These are phyloP conservation scores for Esperia sulphurella DNA, from an alignment of 2,888 invertebrate species.

Conservation along the genomic window DNA sequence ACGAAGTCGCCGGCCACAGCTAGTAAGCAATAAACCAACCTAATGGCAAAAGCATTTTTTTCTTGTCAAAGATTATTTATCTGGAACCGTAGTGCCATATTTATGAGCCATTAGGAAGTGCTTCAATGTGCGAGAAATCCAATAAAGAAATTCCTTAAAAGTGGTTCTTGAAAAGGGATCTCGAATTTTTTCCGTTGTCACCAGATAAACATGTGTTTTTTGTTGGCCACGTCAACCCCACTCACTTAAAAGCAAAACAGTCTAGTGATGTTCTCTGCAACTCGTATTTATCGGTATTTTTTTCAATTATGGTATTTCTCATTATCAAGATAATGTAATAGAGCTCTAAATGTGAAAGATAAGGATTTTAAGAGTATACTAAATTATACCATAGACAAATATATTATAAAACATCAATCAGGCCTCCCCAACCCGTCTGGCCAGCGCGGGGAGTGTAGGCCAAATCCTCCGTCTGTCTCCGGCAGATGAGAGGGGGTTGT, in stretches of 20 bases:
- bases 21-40: neutral
- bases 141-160: constrained; percentile 60
- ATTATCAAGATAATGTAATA: too few relatives aligned
- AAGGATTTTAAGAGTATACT: too few relatives aligned
- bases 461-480: too few relatives aligned
- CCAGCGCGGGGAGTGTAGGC: too few relatives aligned
- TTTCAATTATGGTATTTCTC: neutral
- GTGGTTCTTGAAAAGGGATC: constrained; percentile 46
- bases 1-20: too few relatives aligned
- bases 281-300: neutral
- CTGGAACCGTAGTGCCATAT: constrained; percentile 41
- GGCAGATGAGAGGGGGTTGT: too few relatives aligned
- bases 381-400: too few relatives aligned
- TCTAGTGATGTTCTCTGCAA: constrained; percentile 32
- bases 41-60: constrained; percentile 27
- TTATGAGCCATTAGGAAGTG: constrained; percentile 55
- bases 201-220: constrained; percentile 57
- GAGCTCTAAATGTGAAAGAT: too few relatives aligned
- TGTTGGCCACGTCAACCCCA: constrained; percentile 64
- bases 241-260: constrained; percentile 47
- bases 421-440: too few relatives aligned
- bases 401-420: too few relatives aligned
- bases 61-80: constrained; percentile 55
- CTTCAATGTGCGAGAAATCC: constrained; percentile 53
- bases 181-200: constrained; percentile 64